Percentiles rank a stretch among this genome's conserved stretches.
Conservation (phyloP, 2,113 vertebrate species). For the Gavialis gangeticus region DNA sequence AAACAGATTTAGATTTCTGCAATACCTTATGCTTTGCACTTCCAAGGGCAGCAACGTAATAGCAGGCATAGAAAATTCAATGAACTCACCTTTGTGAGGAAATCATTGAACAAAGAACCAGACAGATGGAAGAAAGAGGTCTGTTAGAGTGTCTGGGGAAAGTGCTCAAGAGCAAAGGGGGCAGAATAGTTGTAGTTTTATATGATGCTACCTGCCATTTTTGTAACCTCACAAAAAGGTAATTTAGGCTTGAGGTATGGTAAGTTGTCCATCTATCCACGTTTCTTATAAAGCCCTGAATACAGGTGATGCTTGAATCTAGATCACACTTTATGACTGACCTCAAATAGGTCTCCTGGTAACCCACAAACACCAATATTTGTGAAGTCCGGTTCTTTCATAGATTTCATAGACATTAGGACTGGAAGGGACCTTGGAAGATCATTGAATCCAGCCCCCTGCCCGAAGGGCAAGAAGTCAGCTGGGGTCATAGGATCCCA, state of each 20-base stretch:
- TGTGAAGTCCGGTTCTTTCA: background rate
- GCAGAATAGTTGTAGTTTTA: background rate
- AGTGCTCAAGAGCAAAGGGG: background rate
- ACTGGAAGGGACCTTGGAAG: too few species aligned
- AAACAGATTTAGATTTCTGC: slow-evolving; percentile 21
- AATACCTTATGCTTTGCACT: background rate
- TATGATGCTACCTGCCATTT: background rate
- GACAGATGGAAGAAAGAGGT: background rate
- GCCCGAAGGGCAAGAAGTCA: too few species aligned
- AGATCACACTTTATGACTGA: background rate
- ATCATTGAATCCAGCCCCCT: too few species aligned
- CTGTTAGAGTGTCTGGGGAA: background rate
- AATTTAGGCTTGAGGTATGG: background rate
- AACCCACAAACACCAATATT: too few species aligned
- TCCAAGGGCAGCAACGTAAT: slow-evolving; percentile 11
- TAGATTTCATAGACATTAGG: too few species aligned
- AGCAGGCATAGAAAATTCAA: background rate
- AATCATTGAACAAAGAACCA: too few species aligned
- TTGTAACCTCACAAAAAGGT: slow-evolving; percentile 11
- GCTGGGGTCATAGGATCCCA: too few species aligned
- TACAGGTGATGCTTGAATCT: background rate
- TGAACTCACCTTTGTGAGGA: background rate
- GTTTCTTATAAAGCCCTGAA: background rate
- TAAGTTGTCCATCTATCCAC: background rate
- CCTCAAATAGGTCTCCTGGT: too few species aligned